A percentile compares a stretch with the other conserved stretches of the same genome.
Conservation (phyloP, 2,113 vertebrate genomes). For the Charina bottae region DNA sequence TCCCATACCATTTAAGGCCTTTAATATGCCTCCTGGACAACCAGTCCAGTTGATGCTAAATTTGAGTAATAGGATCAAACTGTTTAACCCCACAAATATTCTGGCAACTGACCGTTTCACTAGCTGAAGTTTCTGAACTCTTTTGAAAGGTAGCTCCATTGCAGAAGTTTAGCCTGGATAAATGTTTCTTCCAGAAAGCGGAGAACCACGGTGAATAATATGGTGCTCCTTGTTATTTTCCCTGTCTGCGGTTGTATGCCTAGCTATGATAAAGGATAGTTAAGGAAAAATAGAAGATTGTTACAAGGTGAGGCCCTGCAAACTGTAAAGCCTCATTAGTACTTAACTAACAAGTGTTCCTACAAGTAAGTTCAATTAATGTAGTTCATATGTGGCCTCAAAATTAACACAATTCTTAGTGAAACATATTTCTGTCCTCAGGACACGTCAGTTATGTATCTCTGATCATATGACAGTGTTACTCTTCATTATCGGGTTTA, state of each 20-base stretch:
- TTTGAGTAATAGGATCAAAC: neutral
- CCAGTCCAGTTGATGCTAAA: neutral
- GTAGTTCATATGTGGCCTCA: neutral
- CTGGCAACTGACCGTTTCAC: neutral
- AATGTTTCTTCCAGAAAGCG: neutral
- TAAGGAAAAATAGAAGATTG: neutral
- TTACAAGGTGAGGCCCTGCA: neutral
- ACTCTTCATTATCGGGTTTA: neutral
- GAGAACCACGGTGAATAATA: neutral
- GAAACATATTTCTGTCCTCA: neutral
- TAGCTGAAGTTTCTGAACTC: neutral
- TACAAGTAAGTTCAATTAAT: constrained; percentile 16
- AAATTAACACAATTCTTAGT: neutral
- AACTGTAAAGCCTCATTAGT: constrained; percentile 14
- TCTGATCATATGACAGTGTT: neutral
- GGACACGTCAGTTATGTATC: neutral
- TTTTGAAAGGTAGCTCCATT: neutral
- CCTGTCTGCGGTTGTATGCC: neutral
- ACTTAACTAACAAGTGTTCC: constrained; percentile 12
- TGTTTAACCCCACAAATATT: neutral
- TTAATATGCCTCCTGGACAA: neutral
- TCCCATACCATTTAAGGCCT: neutral
- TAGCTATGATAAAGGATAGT: neutral
- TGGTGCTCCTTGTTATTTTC: neutral
- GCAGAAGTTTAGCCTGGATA: neutral